phyloP scores from a whole-genome alignment of 2,113 vertebrate species.

The Bos indicus region DNA sequence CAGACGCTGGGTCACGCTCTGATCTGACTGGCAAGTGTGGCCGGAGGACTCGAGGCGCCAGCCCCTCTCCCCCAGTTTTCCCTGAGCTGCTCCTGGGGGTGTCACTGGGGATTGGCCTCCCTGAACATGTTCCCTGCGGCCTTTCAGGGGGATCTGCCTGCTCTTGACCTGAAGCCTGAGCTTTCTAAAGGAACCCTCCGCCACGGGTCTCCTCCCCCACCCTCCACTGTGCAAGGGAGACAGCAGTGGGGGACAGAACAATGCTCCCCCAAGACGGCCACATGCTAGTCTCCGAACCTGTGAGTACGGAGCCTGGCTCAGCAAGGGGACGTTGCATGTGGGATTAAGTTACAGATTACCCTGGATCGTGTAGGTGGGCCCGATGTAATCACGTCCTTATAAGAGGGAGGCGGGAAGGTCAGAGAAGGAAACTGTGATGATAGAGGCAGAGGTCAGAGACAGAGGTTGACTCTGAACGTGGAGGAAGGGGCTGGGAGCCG shows the following conservation, averaged over 20 bases:
- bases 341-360: fast-evolving
- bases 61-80: no score
- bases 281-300: fast-evolving
- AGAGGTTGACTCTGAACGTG: not conserved
- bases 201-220: fast-evolving
- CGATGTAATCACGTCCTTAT: fast-evolving
- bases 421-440: not conserved
- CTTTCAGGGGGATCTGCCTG: not conserved
- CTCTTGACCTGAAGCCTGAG: fast-evolving
- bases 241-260: fast-evolving
- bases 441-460: not conserved
- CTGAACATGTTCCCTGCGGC: fast-evolving
- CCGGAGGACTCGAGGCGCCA: fast-evolving
- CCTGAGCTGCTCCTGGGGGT: not conserved
- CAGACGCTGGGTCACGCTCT: fast-evolving
- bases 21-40: fast-evolving
- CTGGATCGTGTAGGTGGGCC: fast-evolving
- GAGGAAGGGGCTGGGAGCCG: not conserved
- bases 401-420: not conserved
- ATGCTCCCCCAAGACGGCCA: fast-evolving
- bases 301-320: fast-evolving
- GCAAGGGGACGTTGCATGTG: not conserved
- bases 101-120: not conserved
- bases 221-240: not conserved
- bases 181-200: fast-evolving